These are phyloP conservation scores for Syrphus vitripennis DNA, from an alignment of 2,888 invertebrate species.

Conservation along the genomic window DNA sequence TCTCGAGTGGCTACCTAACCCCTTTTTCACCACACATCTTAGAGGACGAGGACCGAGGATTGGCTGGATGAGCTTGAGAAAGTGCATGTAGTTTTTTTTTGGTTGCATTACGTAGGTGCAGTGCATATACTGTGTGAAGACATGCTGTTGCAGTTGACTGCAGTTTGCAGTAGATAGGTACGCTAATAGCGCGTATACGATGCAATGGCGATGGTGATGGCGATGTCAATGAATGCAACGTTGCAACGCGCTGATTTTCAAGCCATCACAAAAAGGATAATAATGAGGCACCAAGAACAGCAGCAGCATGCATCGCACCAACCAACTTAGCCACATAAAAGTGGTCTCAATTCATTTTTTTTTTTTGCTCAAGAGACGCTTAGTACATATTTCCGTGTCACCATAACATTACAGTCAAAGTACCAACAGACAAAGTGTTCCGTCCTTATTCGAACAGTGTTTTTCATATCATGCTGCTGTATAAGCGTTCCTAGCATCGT, in stretches of 20 bases:
- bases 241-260: constrained; percentile 25
- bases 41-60: constrained; percentile 50
- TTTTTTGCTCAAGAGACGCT: constrained; percentile 53
- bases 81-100: constrained; percentile 52
- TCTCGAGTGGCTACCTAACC: constrained; percentile 64
- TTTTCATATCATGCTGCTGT: constrained; percentile 1
- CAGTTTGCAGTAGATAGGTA: constrained; percentile 48
- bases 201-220: neutral
- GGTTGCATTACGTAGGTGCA: neutral
- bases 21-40: constrained; percentile 43
- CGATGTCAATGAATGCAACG: constrained; percentile 23
- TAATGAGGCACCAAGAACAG: constrained; percentile 49
- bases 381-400: constrained; percentile 60
- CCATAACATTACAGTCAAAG: constrained; percentile 26
- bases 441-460: constrained; percentile 53
- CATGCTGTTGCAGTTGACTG: constrained; percentile 44
- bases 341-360: constrained; percentile 64
- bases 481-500: neutral
- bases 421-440: constrained; percentile 52
- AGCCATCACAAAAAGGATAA: constrained; percentile 57
- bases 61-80: constrained; percentile 13
- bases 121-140: constrained; percentile 30
- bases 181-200: constrained; percentile 6
- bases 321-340: constrained; percentile 51
- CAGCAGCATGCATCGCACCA: neutral